phyloP scores from a whole-genome alignment of 2,797 vertebrate genomes.

The Takifugu ocellatus region DNA sequence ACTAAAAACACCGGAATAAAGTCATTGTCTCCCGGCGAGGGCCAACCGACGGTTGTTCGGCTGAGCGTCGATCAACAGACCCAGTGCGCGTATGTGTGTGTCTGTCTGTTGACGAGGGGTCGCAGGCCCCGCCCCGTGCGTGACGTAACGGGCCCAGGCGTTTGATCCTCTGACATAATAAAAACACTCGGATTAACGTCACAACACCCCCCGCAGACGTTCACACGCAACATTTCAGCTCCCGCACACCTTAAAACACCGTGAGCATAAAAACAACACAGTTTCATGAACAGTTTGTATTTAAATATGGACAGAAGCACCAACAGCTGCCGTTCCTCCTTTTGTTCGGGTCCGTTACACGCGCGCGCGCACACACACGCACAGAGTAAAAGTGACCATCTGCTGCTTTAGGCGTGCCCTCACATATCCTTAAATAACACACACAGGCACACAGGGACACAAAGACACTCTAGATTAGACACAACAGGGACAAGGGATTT shows the following conservation, averaged over 20 bases:
- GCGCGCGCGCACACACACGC: no score
- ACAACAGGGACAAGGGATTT: no score
- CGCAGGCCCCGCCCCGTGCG: background rate
- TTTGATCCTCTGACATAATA: background rate
- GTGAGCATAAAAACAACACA: no score
- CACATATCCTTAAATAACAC: background rate
- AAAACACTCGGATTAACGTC: background rate
- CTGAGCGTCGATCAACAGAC: constrained; percentile 19
- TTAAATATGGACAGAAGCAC: no score
- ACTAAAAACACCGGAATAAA: background rate
- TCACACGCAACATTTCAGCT: no score
- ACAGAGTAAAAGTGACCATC: background rate
- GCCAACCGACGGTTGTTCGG: constrained; percentile 1
- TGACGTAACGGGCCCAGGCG: background rate
- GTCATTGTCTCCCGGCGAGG: background rate
- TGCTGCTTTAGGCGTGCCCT: background rate
- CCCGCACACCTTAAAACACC: no score
- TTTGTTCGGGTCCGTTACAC: no score
- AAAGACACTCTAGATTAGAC: background rate
- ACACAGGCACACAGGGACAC: background rate
- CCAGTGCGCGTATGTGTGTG: constrained; percentile 1
- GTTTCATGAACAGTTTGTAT: no score
- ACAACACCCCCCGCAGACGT: no score
- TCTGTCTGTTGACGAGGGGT: background rate
- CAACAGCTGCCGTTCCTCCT: no score